Conservation (phyloP, 2,888 invertebrate species). For the Thymelicus lineola region DNA sequence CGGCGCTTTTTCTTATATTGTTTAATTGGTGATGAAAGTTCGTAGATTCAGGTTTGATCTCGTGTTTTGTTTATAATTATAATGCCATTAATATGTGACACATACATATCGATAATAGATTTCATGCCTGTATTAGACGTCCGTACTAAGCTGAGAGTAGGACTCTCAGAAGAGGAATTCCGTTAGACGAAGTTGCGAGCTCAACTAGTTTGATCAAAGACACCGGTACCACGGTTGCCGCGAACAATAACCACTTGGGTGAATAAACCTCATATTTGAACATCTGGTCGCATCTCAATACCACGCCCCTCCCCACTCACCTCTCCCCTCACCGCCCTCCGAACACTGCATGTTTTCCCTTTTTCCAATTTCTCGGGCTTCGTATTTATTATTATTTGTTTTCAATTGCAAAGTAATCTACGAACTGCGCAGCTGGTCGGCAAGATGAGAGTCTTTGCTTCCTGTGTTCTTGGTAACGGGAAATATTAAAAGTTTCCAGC, state of each 20-base stretch:
- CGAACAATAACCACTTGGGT: slow-evolving; percentile 12
- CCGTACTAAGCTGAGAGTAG: no score
- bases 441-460: slow-evolving; percentile 56
- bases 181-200: neutral
- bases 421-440: slow-evolving; percentile 72
- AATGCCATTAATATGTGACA: no score
- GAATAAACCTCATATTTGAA: slow-evolving; percentile 67
- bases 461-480: slow-evolving; percentile 38
- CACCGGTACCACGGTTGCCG: neutral
- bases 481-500: slow-evolving; percentile 46
- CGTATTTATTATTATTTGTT: slow-evolving; percentile 84
- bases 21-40: no score
- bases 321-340: slow-evolving; percentile 52
- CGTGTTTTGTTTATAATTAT: no score
- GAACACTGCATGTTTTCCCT: slow-evolving; percentile 58
- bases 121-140: no score
- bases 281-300: slow-evolving; percentile 71
- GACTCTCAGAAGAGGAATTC: no score
- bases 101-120: no score
- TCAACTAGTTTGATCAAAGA: slow-evolving; percentile 1
- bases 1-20: no score
- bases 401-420: slow-evolving; percentile 83
- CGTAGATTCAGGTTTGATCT: no score
- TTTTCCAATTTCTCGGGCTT: slow-evolving; percentile 75
- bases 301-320: slow-evolving; percentile 56